Base-by-base conservation (phyloP, 2,888 invertebrate species). In the Drosophila percnosoma region DNA sequence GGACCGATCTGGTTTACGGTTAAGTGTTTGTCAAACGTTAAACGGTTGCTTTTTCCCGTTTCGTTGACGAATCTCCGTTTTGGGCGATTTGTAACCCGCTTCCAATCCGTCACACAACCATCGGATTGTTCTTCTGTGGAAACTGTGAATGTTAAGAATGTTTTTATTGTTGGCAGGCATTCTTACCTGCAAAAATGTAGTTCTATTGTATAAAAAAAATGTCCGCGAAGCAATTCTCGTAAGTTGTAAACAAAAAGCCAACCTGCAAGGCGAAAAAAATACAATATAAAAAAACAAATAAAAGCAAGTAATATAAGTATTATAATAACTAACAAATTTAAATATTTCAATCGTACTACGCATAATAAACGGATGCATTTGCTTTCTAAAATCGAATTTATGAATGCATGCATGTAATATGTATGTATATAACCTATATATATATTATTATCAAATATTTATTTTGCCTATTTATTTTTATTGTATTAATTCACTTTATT, bases 61-160 rank as follows among this genome's bases (percentile, higher is more conserved):
- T 79, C 53, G 45, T 57, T 58, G 67, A 77, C 75, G 72, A 78
- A 80, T 78, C 89, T 91, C 76, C 87, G 86, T 8, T 45, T 45
- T 24, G 87, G 91, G 87, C 89, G 87, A 82, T 80, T 87, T 75
- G 75, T 80, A 85, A 83, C 90, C 91, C 89, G 82, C 78, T 80
- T 85, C 75, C 71, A 90, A 79, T 91, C 93, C 92, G 84, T 93
- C 93, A 94, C 92, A 90, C 91, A 92, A 92, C 87, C 92, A 90
- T 91, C 87, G 86, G 91, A 84, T 62, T 65, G 53, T 77, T 82
- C 87, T 91, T 59, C 51, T 63, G 73, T 51, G 34, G 58, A 40
- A 42, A 75, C 36, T 29, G 42, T 18, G 60, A n/a, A 18, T 31
- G 31, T 49, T 10, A 15, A 45, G 45, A 45, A 45, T 45, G 55